A percentile compares a stretch with the other conserved stretches of the same genome.
These are phyloP conservation scores for Arizona elegans DNA, from an alignment of 2,113 vertebrate genomes.

Conservation along the genomic window DNA sequence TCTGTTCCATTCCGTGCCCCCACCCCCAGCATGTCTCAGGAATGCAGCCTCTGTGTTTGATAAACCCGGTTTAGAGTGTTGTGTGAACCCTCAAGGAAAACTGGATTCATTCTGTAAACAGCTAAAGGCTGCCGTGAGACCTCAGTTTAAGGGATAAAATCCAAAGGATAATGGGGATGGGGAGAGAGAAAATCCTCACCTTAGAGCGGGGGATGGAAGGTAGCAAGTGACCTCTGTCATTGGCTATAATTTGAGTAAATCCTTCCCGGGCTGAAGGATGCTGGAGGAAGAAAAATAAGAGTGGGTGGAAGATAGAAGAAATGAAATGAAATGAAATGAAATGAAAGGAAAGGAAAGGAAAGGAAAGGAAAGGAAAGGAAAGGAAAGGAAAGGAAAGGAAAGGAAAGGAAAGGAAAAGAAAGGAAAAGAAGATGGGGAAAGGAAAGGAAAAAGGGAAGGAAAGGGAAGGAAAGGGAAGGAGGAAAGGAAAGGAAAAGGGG, in stretches of 20 bases:
- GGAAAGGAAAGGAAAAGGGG: no score
- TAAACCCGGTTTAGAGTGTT: neutral
- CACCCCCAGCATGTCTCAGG: neutral
- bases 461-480: no score
- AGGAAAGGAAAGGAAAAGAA: no score
- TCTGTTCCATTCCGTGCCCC: no score
- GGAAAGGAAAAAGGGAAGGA: no score
- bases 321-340: no score
- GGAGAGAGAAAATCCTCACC: slow-evolving; percentile 46
- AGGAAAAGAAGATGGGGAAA: accelerated
- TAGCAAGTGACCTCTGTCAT: slow-evolving; percentile 67
- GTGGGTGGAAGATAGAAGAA: accelerated
- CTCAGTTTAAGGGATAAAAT: neutral
- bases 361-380: no score
- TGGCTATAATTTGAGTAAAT: slow-evolving; percentile 61
- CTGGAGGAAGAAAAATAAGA: slow-evolving; percentile 2
- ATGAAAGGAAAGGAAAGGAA: no score
- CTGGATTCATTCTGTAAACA: neutral
- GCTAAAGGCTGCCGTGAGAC: neutral
- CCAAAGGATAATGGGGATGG: no score
- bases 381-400: no score
- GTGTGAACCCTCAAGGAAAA: neutral
- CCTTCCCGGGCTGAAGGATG: slow-evolving; percentile 45
- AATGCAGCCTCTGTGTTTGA: neutral
- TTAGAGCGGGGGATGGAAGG: slow-evolving; percentile 64